phyloP scores from a whole-genome alignment of 2,797 vertebrate species.

The Trematomus bernacchii region DNA sequence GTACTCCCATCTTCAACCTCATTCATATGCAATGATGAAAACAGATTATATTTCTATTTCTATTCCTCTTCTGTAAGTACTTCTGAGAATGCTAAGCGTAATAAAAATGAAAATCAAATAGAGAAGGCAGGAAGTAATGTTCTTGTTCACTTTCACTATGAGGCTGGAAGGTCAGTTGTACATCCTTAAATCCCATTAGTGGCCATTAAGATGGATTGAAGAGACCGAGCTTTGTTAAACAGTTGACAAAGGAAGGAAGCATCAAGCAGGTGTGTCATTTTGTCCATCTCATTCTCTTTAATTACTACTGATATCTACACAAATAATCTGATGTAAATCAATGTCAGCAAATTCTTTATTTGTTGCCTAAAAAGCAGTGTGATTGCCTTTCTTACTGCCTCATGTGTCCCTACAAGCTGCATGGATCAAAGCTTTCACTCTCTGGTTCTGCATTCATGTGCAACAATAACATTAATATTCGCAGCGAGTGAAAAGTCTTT shows the following conservation, averaged over 20 bases:
- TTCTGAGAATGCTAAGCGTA: background rate
- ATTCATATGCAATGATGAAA: background rate
- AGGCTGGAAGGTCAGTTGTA: background rate
- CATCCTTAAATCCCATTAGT: constrained; percentile 51
- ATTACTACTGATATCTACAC: background rate
- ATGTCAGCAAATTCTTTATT: background rate
- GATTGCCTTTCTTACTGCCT: constrained; percentile 4
- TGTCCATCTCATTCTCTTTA: background rate
- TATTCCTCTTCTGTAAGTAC: background rate
- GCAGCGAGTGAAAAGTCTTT: constrained; percentile 24
- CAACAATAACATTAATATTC: constrained; percentile 25
- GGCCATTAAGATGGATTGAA: constrained; percentile 38
- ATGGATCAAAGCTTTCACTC: constrained; percentile 27
- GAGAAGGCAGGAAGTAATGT: background rate
- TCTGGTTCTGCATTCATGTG: constrained; percentile 22
- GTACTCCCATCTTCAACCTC: background rate
- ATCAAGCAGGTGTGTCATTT: background rate
- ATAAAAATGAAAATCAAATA: background rate
- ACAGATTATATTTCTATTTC: background rate
- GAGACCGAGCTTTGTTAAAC: constrained; percentile 4
- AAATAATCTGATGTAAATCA: background rate
- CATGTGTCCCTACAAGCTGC: constrained; percentile 3
- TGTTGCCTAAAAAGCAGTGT: background rate
- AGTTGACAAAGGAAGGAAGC: no score
- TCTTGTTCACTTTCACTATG: constrained; percentile 7